Percentiles rank a stretch among this genome's conserved stretches.
Evolutionary conservation across 1,140 invertebrate species (phyloP).

Genomic region (Aplysia californica): DNA sequence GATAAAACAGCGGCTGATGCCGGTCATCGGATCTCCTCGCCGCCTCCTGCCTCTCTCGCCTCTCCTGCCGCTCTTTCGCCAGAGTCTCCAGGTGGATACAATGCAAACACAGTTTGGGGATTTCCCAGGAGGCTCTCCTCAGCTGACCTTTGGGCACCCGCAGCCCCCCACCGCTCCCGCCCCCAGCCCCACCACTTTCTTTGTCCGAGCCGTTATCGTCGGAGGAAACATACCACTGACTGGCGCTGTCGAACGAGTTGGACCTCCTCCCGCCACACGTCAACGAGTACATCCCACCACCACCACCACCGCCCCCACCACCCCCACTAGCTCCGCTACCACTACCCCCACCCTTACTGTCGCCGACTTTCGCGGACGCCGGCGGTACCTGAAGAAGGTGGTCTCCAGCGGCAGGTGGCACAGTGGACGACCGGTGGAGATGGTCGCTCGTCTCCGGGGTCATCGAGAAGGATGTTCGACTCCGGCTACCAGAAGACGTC

Average conservation of each 20-base stretch:
- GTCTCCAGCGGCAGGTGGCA: not conserved
- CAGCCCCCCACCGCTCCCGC: slow-evolving; percentile 5
- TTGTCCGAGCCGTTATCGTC: slow-evolving; percentile 51
- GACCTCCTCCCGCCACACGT: slow-evolving; percentile 35
- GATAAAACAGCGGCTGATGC: not conserved
- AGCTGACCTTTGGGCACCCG: slow-evolving; percentile 44
- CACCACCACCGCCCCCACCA: too few relatives aligned
- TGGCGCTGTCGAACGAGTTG: slow-evolving; percentile 39
- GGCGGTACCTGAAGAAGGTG: not conserved
- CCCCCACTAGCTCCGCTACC: too few relatives aligned
- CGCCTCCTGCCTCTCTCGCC: too few relatives aligned
- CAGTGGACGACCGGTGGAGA: not conserved
- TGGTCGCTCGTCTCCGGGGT: not conserved
- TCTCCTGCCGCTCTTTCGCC: slow-evolving; percentile 48
- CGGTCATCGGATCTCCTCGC: too few relatives aligned
- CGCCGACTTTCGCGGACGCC: not conserved
- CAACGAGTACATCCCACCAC: too few relatives aligned
- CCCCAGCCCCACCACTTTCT: too few relatives aligned
- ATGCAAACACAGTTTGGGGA: slow-evolving; percentile 61
- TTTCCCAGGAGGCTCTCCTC: slow-evolving; percentile 52
- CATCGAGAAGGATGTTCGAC: not conserved
- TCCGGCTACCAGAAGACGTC: slow-evolving; percentile 27
- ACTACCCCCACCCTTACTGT: too few relatives aligned
- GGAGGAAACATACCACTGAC: slow-evolving; percentile 41
- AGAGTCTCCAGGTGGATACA: slow-evolving; percentile 67